A percentile compares a stretch with the other conserved stretches of the same genome.
Evolutionary conservation across 2,113 vertebrate genomes (phyloP).

Genomic region (Falco punctatus): DNA sequence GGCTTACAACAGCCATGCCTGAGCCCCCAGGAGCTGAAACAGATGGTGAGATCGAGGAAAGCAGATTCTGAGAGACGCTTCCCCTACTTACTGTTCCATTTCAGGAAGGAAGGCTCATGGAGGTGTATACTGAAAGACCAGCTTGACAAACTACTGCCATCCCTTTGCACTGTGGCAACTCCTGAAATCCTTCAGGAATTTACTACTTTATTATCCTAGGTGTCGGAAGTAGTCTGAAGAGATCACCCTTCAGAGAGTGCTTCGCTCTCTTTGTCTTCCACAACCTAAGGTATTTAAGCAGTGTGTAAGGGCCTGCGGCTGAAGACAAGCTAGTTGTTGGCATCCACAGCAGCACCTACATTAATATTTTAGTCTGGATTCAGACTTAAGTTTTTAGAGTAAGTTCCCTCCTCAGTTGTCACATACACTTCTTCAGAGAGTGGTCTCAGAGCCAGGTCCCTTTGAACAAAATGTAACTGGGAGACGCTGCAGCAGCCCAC

Average conservation of each 20-base stretch:
- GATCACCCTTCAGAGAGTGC: background rate
- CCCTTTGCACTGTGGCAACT: background rate
- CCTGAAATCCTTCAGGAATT: background rate
- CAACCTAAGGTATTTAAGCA: background rate
- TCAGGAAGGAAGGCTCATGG: background rate
- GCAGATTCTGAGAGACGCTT: constrained; percentile 7
- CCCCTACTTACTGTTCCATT: background rate
- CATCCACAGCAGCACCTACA: background rate
- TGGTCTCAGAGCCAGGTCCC: background rate
- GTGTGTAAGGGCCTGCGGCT: background rate
- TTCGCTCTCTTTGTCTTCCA: background rate
- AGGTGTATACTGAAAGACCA: background rate
- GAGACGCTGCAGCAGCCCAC: background rate
- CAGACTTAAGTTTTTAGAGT: background rate
- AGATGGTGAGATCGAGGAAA: constrained; percentile 1
- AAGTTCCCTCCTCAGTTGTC: background rate
- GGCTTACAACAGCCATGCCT: background rate
- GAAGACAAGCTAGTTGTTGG: background rate
- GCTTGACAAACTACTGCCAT: background rate
- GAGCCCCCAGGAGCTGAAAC: background rate
- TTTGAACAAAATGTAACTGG: background rate
- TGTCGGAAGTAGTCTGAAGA: background rate
- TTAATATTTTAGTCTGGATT: background rate
- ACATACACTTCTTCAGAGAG: background rate
- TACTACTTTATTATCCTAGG: background rate